A percentile compares a stretch with the other conserved stretches of the same genome.
Evolutionary conservation across 2,888 invertebrate species (phyloP).

Genomic region (Nemapogon koenigi): DNA sequence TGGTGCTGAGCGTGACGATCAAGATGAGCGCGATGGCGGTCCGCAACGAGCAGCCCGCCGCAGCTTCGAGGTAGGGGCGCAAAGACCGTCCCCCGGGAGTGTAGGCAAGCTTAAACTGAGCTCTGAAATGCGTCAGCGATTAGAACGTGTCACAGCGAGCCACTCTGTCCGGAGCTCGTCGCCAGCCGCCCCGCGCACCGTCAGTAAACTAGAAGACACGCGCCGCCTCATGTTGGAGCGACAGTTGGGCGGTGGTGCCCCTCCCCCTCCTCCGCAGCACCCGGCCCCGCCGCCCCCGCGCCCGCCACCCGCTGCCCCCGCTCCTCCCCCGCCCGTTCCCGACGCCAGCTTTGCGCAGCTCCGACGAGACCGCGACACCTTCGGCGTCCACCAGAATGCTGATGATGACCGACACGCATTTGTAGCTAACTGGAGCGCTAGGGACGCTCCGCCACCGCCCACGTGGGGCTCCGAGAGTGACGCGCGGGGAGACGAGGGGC

Average conservation of each 20-base stretch:
- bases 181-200: slow-evolving; percentile 73
- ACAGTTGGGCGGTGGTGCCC: slow-evolving; percentile 73
- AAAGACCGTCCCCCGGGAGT: slow-evolving; percentile 83
- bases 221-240: slow-evolving; percentile 85
- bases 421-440: slow-evolving; percentile 56
- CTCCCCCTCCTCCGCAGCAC: slow-evolving; percentile 66
- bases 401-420: slow-evolving; percentile 61
- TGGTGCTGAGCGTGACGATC: slow-evolving; percentile 85
- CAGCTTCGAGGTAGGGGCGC: slow-evolving; percentile 82
- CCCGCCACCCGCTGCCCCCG: slow-evolving; percentile 66
- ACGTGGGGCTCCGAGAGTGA: slow-evolving; percentile 55
- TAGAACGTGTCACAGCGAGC: slow-evolving; percentile 88
- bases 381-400: slow-evolving; percentile 74
- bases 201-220: slow-evolving; percentile 86
- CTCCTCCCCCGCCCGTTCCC: slow-evolving; percentile 68
- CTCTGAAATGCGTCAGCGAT: slow-evolving; percentile 88
- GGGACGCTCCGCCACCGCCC: slow-evolving; percentile 46
- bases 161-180: slow-evolving; percentile 84
- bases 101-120: slow-evolving; percentile 90
- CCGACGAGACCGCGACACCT: slow-evolving; percentile 74
- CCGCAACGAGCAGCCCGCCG: slow-evolving; percentile 56
- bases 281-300: slow-evolving; percentile 72
- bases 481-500: slow-evolving; percentile 35
- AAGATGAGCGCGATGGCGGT: slow-evolving; percentile 74
- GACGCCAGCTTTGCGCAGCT: slow-evolving; percentile 69